Conservation (phyloP, 2,888 invertebrate species). For the Drosophila rubida region DNA sequence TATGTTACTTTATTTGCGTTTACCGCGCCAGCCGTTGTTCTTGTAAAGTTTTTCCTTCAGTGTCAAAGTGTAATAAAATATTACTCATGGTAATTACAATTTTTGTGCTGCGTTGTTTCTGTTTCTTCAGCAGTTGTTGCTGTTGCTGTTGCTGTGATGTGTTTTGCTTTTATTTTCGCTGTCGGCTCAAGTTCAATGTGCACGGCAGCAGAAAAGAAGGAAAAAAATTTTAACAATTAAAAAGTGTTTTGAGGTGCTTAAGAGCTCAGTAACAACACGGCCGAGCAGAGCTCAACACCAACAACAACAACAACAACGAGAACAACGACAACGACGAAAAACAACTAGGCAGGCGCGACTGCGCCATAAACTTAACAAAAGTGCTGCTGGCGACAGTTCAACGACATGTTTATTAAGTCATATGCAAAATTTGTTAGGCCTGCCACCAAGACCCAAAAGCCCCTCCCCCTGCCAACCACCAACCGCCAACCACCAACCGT, state of each 20-base stretch:
- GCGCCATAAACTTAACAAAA: conserved; percentile 61
- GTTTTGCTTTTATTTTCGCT: conserved; percentile 56
- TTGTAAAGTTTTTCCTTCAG: conserved; percentile 74
- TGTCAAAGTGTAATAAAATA: conserved; percentile 80
- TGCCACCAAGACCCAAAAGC: conserved; percentile 26
- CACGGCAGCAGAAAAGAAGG: conserved; percentile 38
- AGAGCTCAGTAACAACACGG: conserved; percentile 40
- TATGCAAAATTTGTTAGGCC: conserved; percentile 70
- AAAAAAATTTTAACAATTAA: conserved; percentile 64
- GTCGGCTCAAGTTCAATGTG: conserved; percentile 81
- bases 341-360: conserved; percentile 59
- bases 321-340: conserved; percentile 26
- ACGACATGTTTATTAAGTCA: conserved; percentile 81
- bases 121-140: conserved; percentile 5
- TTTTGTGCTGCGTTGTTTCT: conserved; percentile 51
- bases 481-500: background rate
- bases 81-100: conserved; percentile 80
- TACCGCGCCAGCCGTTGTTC: conserved; percentile 44
- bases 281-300: conserved; percentile 1
- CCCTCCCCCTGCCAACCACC: background rate
- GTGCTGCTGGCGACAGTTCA: conserved; percentile 73
- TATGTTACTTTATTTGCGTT: background rate
- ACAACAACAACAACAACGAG: background rate
- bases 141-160: conserved; percentile 14
- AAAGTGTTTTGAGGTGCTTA: conserved; percentile 75